Evolutionary conservation across 2,888 invertebrate genomes (phyloP).

Genomic region (Cerceris rybyensis): DNA sequence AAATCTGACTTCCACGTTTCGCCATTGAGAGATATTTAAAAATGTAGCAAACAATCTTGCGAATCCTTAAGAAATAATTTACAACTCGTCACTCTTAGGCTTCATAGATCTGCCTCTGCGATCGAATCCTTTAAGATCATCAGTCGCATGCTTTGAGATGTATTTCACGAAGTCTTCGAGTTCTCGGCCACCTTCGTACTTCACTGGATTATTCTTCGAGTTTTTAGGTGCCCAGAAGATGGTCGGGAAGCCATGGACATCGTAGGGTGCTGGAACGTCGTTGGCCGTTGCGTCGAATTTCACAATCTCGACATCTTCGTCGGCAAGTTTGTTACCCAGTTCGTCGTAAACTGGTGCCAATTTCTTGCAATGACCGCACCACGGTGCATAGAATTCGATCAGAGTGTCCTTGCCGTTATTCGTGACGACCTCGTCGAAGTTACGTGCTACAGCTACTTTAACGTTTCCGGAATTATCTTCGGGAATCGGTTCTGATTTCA

Average conservation of each 20-base stretch:
- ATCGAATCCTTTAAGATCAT: slow-evolving; percentile 93
- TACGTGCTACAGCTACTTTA: slow-evolving; percentile 96
- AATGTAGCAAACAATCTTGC: slow-evolving; percentile 38
- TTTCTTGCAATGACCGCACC: slow-evolving; percentile 99
- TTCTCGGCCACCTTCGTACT: slow-evolving; percentile 97
- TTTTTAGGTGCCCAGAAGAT: slow-evolving; percentile 97
- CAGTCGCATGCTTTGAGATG: slow-evolving; percentile 94
- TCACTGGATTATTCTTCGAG: slow-evolving; percentile 88
- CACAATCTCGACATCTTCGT: slow-evolving; percentile 95
- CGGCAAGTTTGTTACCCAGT: slow-evolving; percentile 92
- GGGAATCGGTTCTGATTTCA: slow-evolving; percentile 97
- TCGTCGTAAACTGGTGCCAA: slow-evolving; percentile 97
- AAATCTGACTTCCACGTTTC: slow-evolving; percentile 26
- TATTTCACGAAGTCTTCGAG: slow-evolving; percentile 97
- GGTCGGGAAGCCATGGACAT: slow-evolving; percentile 99
- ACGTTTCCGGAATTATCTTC: slow-evolving; percentile 92
- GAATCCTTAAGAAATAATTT: slow-evolving; percentile 71
- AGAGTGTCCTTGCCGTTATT: slow-evolving; percentile 96
- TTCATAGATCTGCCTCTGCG: slow-evolving; percentile 90
- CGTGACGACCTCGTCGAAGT: slow-evolving; percentile 96
- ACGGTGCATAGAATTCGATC: slow-evolving; percentile 99
- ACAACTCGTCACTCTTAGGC: slow-evolving; percentile 84
- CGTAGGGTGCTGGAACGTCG: slow-evolving; percentile 95
- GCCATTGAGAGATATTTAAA: slow-evolving; percentile 37
- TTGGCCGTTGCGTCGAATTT: slow-evolving; percentile 99